Base-by-base conservation (phyloP, 2,888 invertebrate species). In the Nomada flava region DNA sequence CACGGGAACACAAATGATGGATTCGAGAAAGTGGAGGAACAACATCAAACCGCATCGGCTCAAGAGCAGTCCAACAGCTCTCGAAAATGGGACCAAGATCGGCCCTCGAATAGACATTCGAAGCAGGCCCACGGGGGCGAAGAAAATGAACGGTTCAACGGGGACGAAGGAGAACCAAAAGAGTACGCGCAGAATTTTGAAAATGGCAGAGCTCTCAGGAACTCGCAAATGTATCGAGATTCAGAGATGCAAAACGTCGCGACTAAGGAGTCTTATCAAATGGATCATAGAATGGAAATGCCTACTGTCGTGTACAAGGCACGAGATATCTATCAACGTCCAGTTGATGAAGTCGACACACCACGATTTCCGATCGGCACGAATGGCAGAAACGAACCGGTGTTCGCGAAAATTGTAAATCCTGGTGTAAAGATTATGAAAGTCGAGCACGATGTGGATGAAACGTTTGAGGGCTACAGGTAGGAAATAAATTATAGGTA, bases 401-500 rank as follows among this genome's bases (percentile, higher is more conserved):
- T 90, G 68, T 93, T 93, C 76, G 86, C 92, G 0, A 93, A 92
- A 72, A 88, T 93, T 47, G 81, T 92, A 29, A 92, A 93, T 85
- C 93, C 93, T 0, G 90, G 92, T 23, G 91, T 94, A 68, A 94
- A 92, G 82, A 93, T 93, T 63, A 93, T 93, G 93, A 88, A 90
- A 71, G 92, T 94, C 52, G 93, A 93, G 50, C 91, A 91, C 9
- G 93, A 93, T 47, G 87, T 90, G 60, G 91, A 93, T 13, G 92
- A 91, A 72, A 87, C 82, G 62, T 86, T 85, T 53, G 91, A 93
- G 55, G 84, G 84, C 74, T 91, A 92, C 89, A 91, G 92, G 92
- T 91, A 89, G 87, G 84, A 68, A 65, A 29, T 2, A 18, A 10
- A 2, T 57, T 36, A 2, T 3, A 18, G 5, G 13, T 52, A 2